A percentile compares a stretch with the other conserved stretches of the same genome.
Evolutionary conservation across 2,888 invertebrate genomes (phyloP).

Genomic region (Parnassius smintheus): DNA sequence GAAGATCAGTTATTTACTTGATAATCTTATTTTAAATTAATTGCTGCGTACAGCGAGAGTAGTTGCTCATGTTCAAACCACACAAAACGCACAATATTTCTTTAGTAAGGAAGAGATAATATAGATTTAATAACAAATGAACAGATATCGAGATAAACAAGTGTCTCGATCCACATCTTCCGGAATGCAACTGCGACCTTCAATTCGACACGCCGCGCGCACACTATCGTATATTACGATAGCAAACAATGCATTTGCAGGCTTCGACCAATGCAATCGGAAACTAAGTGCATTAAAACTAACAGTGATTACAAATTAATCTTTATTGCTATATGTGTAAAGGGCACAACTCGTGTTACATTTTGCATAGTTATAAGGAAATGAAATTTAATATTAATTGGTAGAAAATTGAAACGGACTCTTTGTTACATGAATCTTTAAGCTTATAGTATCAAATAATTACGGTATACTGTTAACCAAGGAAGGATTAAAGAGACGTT

Average conservation of each 20-base stretch:
- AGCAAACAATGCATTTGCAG: constrained; percentile 51
- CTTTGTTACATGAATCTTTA: constrained; percentile 14
- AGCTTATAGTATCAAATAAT: not conserved
- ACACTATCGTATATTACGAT: constrained; percentile 44
- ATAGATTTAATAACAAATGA: constrained; percentile 10
- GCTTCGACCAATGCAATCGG: constrained; percentile 64
- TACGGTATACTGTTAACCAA: not conserved
- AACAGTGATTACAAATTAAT: constrained; percentile 35
- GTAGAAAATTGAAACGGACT: constrained; percentile 47
- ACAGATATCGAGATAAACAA: constrained; percentile 28
- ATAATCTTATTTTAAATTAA: too few species aligned
- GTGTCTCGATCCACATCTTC: constrained; percentile 39
- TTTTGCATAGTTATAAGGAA: constrained; percentile 46
- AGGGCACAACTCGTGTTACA: constrained; percentile 33
- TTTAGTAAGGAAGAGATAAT: constrained; percentile 16
- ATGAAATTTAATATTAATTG: constrained; percentile 51
- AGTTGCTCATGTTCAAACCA: too few species aligned
- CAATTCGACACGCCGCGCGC: constrained; percentile 41
- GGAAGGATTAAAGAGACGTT: not conserved
- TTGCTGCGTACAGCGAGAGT: too few species aligned
- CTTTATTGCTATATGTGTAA: constrained; percentile 38
- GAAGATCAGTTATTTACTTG: too few species aligned
- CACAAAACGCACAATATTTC: not conserved
- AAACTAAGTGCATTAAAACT: constrained; percentile 41
- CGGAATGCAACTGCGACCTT: constrained; percentile 43